These are phyloP conservation scores for Ruditapes philippinarum DNA, from an alignment of 1,140 invertebrate genomes.

Conservation along the genomic window DNA sequence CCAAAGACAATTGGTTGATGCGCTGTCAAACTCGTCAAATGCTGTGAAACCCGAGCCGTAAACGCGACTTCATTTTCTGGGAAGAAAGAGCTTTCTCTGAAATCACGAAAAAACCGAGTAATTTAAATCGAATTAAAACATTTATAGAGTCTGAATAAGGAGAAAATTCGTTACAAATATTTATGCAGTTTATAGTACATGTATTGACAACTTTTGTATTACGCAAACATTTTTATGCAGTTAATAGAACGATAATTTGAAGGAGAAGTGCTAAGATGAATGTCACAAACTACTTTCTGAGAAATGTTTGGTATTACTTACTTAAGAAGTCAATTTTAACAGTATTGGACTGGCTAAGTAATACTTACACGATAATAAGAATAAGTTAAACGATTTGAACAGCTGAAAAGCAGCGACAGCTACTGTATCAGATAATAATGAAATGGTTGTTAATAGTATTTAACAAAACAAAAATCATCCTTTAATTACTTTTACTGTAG, in stretches of 20 bases:
- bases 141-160: neutral
- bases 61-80: slow-evolving; percentile 24
- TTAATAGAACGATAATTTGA: neutral
- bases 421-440: too few species aligned
- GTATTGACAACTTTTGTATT: too few species aligned
- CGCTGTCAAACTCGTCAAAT: neutral
- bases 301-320: too few species aligned
- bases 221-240: neutral
- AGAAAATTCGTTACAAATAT: neutral
- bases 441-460: too few species aligned
- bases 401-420: too few species aligned
- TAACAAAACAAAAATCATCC: too few species aligned
- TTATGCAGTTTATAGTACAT: too few species aligned
- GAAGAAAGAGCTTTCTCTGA: neutral
- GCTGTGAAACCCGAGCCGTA: slow-evolving; percentile 28
- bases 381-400: too few species aligned
- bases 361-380: too few species aligned
- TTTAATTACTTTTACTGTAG: neutral
- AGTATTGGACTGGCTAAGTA: too few species aligned
- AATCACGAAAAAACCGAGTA: neutral
- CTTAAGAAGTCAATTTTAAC: too few species aligned
- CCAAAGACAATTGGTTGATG: slow-evolving; percentile 44
- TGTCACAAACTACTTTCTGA: neutral
- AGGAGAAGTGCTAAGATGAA: neutral
- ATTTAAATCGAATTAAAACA: neutral